Base-by-base conservation (phyloP, 1,140 invertebrate species). In the Palaemon carinicauda region DNA sequence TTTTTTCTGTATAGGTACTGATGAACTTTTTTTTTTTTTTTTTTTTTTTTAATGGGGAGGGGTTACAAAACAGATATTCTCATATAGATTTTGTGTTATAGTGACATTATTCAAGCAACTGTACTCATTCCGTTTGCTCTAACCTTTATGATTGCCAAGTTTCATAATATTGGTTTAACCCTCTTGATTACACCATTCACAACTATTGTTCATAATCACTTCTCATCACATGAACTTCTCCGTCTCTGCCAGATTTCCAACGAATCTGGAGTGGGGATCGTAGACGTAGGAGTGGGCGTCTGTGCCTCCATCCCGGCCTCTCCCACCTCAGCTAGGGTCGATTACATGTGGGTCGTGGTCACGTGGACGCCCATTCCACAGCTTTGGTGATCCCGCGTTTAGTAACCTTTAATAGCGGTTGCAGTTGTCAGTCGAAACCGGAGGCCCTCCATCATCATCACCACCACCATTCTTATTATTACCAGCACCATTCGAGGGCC, bases 291-390 rank as follows among this genome's bases (percentile, higher is more conserved):
- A 2, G 83, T 85, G 24, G 60, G 60, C 41, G 51, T 69, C 50
- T 85, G 83, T 31, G 77, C 79, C 17, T 31, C 17, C 10, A 24
- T 21, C 24, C n/a, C 14, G 5, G 5, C 51, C 10, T 27, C 15
- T 3, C n/a, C 27, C 21, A 17, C 51, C 31, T 12, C 27, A 0
- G 27, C 9, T 14, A 41, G 24, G n/a, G 50, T 50, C 91, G 94
- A 95, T 83, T 91, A 96, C 80, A 97, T 98, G 0, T 97, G 97
- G 89, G 96, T 98, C 94, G 97, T 99, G n/a, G n/a, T n/a, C n/a
- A n/a, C n/a, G n/a, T n/a, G 0, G 99, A 99, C 92, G 96, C 98
- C 12, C 99, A 99, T 90, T 97, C 96, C 92, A 98, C 98, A 0
- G 95, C 97, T 0, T 92, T 99, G 24, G 97, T 99, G n/a, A 97